Percentiles rank a stretch among this genome's conserved stretches.
Evolutionary conservation across 2,113 vertebrate genomes (phyloP).

Genomic region (Halcyon malimbica): DNA sequence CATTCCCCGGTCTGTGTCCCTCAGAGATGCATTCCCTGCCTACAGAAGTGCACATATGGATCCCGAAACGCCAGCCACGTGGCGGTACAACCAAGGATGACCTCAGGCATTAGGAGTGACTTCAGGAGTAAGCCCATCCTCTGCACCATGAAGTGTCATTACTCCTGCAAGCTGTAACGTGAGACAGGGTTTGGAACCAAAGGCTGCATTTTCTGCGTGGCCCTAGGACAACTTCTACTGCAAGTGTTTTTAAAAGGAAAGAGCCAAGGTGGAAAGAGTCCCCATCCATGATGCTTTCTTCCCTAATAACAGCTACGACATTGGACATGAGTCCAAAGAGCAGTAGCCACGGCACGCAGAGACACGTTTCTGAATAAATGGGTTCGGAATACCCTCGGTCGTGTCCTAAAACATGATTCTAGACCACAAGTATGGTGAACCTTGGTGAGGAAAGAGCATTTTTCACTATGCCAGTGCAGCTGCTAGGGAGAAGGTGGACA

Average conservation of each 20-base stretch:
- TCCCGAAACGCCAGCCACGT: background rate
- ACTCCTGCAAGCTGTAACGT: background rate
- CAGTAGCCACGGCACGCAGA: background rate
- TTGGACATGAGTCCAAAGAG: background rate
- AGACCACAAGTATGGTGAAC: background rate
- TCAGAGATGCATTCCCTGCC: background rate
- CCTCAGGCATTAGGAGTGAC: accelerated
- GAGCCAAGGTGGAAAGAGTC: background rate
- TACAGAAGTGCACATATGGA: background rate
- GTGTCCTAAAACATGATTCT: background rate
- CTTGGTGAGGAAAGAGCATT: background rate
- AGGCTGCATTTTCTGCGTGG: background rate
- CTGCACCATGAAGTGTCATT: background rate
- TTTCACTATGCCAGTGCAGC: background rate
- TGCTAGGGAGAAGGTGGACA: background rate
- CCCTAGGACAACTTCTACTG: background rate
- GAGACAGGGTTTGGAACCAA: background rate
- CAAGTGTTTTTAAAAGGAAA: background rate
- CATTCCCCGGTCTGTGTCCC: background rate
- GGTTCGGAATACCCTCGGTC: background rate
- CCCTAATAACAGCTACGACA: background rate
- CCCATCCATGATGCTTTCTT: background rate
- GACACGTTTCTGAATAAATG: background rate
- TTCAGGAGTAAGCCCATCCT: background rate
- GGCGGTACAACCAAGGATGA: accelerated